Conservation (phyloP, 2,797 vertebrate genomes). For the Alca torda region DNA sequence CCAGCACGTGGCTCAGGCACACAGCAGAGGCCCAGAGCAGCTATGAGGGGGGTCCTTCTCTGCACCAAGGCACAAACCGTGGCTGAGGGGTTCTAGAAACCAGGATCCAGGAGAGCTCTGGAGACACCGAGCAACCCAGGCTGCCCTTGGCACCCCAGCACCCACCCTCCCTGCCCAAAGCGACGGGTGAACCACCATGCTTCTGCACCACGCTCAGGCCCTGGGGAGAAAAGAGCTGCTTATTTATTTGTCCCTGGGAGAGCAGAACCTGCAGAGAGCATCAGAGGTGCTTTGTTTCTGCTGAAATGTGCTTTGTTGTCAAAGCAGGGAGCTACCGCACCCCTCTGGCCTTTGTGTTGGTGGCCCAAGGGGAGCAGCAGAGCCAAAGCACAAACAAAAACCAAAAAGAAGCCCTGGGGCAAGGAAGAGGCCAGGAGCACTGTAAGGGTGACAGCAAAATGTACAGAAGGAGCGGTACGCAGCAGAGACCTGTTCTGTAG, state of each 20-base stretch:
- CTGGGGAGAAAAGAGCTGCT: background rate
- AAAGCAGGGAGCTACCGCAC: background rate
- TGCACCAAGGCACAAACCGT: rapidly evolving
- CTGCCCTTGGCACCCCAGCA: background rate
- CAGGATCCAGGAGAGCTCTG: rapidly evolving
- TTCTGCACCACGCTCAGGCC: background rate
- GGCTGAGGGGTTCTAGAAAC: background rate
- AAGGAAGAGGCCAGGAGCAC: background rate
- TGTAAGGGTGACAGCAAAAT: background rate
- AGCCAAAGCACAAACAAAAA: background rate
- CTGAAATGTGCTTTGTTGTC: background rate
- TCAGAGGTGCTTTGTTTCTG: background rate
- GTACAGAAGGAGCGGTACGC: background rate
- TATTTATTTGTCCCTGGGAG: background rate
- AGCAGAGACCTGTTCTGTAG: background rate
- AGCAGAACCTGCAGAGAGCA: background rate
- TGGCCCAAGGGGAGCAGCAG: background rate
- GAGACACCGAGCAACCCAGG: background rate
- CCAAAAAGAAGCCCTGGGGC: rapidly evolving
- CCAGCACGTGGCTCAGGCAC: background rate
- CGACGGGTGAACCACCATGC: background rate
- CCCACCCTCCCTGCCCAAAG: background rate
- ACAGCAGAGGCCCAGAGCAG: background rate
- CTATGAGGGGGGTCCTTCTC: background rate
- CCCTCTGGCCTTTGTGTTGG: rapidly evolving